Evolutionary conservation across 1,140 invertebrate species (phyloP).

Genomic region (Scaptomyza pallida): DNA sequence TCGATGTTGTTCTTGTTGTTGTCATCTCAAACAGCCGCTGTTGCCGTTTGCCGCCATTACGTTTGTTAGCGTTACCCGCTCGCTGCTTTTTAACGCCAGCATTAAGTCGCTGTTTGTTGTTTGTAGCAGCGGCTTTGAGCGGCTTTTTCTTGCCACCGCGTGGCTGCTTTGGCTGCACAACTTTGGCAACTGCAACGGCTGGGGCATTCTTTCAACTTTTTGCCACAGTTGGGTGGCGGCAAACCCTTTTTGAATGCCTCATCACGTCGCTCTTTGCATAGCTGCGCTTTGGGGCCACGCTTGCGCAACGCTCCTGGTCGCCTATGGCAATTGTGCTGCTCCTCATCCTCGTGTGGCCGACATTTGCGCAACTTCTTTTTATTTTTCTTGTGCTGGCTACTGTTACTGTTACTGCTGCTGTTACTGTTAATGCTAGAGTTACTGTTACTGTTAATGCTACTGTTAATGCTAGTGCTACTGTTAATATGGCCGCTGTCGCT

Average conservation of each 20-base stretch:
- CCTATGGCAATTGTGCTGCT: constrained; percentile 69
- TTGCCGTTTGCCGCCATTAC: constrained; percentile 40
- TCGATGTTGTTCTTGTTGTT: constrained; percentile 10
- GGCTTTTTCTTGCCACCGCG: constrained; percentile 44
- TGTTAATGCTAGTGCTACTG: constrained; percentile 59
- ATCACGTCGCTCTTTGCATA: constrained; percentile 57
- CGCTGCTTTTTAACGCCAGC: constrained; percentile 39
- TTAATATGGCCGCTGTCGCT: constrained; percentile 74
- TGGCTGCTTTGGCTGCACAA: constrained; percentile 23
- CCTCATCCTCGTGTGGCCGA: constrained; percentile 64
- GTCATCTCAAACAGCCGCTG: constrained; percentile 18
- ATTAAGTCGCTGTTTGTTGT: constrained; percentile 54
- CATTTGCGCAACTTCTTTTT: constrained; percentile 62
- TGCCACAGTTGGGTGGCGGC: constrained; percentile 61
- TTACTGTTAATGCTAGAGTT: constrained; percentile 47
- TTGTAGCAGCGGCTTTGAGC: constrained; percentile 33
- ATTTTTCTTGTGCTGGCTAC: constrained; percentile 41
- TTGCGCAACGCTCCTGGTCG: constrained; percentile 43
- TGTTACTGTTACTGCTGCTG: constrained; percentile 4
- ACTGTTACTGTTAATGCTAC: constrained; percentile 53
- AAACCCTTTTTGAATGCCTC: constrained; percentile 43
- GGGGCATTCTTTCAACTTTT: constrained; percentile 36
- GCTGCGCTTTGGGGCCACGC: constrained; percentile 57
- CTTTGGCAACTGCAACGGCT: constrained; percentile 27
- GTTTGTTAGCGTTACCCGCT: constrained; percentile 16